Evolutionary conservation across 2,113 vertebrate species (phyloP).

Genomic region (Aegotheles bennettii): DNA sequence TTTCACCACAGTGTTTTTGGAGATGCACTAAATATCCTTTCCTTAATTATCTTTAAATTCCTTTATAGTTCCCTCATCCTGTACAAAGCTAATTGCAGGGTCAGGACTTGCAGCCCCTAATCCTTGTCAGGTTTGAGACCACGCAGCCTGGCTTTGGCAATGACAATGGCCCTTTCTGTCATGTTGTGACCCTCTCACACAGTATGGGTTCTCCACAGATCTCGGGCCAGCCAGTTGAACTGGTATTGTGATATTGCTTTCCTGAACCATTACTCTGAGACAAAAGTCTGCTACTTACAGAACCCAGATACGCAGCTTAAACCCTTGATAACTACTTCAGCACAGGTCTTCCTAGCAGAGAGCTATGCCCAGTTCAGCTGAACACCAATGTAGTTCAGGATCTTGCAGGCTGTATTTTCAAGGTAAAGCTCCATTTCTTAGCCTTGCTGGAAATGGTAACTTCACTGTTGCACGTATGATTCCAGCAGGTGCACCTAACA

Average conservation of each 20-base stretch:
- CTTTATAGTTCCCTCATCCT: neutral
- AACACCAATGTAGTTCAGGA: neutral
- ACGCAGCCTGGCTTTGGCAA: neutral
- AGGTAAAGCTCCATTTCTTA: neutral
- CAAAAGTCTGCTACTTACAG: neutral
- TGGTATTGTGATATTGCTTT: neutral
- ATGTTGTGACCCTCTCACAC: neutral
- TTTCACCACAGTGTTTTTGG: neutral
- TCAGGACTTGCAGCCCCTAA: neutral
- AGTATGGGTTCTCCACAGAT: neutral
- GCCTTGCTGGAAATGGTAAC: neutral
- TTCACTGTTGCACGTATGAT: neutral
- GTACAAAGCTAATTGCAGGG: neutral
- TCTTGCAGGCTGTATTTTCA: neutral
- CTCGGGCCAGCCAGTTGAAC: neutral
- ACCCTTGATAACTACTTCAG: neutral
- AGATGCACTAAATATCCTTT: too few relatives aligned
- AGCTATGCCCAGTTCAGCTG: neutral
- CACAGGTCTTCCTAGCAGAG: neutral
- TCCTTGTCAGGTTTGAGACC: neutral
- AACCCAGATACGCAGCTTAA: neutral
- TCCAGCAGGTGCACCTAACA: neutral
- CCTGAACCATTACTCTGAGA: neutral
- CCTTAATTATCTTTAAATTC: too few relatives aligned
- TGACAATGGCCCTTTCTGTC: fast-evolving